A percentile compares a stretch with the other conserved stretches of the same genome.
These are phyloP conservation scores for Elachura formosa DNA, from an alignment of 2,113 vertebrate genomes.

Conservation along the genomic window DNA sequence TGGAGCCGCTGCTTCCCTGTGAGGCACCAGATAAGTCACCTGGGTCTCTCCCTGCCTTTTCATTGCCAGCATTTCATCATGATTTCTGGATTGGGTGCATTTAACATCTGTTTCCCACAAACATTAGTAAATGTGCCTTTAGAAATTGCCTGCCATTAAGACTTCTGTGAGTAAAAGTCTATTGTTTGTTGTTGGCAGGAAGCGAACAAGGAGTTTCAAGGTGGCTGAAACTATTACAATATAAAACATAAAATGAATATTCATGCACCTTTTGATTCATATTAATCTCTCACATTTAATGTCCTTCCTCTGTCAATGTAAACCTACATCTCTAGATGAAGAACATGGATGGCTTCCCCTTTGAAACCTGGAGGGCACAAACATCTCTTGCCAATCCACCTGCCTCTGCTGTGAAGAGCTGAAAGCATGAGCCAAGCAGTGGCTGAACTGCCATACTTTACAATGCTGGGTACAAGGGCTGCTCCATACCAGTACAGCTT, in stretches of 20 bases:
- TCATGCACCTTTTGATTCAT: neutral
- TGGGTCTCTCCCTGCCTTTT: neutral
- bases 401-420: neutral
- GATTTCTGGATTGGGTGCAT: neutral
- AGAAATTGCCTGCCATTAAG: conserved; percentile 15
- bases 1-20: neutral
- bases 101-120: conserved; percentile 15
- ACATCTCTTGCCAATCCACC: neutral
- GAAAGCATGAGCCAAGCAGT: fast-evolving
- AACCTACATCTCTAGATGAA: neutral
- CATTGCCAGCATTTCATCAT: neutral
- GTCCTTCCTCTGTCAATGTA: neutral
- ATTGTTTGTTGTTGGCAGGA: neutral
- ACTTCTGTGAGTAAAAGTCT: neutral
- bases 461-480: neutral
- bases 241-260: neutral
- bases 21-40: neutral
- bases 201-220: neutral
- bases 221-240: neutral
- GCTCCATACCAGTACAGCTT: fast-evolving
- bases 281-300: neutral
- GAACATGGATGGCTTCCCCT: neutral
- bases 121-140: neutral
- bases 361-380: neutral
- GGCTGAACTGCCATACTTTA: neutral